Evolutionary conservation across 2,888 invertebrate species (phyloP).

Genomic region (Lissocephala sabroskyi): DNA sequence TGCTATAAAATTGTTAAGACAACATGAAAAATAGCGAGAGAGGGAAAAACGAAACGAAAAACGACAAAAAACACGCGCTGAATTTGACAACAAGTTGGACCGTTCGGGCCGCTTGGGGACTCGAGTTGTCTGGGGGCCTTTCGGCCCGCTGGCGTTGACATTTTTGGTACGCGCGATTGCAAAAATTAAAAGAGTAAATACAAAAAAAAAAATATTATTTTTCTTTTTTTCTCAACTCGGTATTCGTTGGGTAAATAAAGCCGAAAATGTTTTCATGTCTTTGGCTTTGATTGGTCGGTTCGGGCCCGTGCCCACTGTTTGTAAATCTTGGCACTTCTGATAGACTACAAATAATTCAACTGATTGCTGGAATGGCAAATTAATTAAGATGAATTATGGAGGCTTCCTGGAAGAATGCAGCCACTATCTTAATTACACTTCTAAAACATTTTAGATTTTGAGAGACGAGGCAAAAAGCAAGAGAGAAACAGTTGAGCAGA

Average conservation of each 20-base stretch:
- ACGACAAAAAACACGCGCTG: conserved; percentile 28
- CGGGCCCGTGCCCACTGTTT: no score
- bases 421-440: no score
- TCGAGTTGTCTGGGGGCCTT: conserved; percentile 9
- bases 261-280: conserved; percentile 12
- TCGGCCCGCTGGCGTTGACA: conserved; percentile 17
- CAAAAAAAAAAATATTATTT: conserved; percentile 3
- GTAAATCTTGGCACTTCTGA: no score
- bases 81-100: conserved; percentile 29
- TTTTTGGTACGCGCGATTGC: conserved; percentile 30
- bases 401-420: no score
- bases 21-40: conserved; percentile 34
- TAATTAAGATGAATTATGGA: no score
- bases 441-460: no score
- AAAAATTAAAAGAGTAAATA: conserved; percentile 15
- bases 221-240: conserved; percentile 7
- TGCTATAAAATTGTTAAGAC: conserved; percentile 47
- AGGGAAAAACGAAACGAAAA: conserved; percentile 12
- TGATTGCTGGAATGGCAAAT: no score
- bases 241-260: conserved; percentile 29
- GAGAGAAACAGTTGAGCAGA: no score
- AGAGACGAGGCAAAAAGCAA: no score
- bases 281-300: no score
- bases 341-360: no score
- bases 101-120: not conserved